Evolutionary conservation across 2,113 vertebrate species (phyloP).

Genomic region (Ondatra zibethicus): DNA sequence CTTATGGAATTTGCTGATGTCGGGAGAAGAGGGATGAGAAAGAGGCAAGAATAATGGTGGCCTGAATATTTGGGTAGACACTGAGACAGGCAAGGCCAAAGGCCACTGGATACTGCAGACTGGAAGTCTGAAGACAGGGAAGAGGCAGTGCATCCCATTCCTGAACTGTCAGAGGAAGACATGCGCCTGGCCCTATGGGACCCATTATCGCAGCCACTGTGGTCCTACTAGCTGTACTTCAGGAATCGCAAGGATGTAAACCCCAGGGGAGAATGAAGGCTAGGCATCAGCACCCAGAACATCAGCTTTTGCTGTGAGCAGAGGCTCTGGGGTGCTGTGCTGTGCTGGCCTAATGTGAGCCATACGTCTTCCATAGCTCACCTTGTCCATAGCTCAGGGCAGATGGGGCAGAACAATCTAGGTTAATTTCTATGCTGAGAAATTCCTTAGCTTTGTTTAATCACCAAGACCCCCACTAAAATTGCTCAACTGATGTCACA

Average conservation of each 20-base stretch:
- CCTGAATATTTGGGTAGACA: no score
- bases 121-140: not conserved
- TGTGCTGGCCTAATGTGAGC: no score
- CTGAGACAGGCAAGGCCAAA: not conserved
- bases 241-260: not conserved
- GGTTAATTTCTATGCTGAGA: not conserved
- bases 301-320: not conserved
- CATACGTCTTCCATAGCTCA: not conserved
- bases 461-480: not conserved
- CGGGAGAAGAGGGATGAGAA: no score
- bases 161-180: not conserved
- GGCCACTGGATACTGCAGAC: not conserved
- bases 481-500: not conserved
- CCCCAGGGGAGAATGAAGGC: not conserved
- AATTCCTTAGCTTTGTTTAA: not conserved
- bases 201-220: accelerated
- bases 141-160: no score
- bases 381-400: not conserved
- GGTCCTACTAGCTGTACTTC: not conserved
- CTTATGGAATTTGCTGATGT: not conserved
- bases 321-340: accelerated
- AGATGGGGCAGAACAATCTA: not conserved
- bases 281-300: accelerated
- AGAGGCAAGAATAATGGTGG: not conserved
- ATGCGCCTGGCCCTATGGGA: accelerated